Percentiles rank a stretch among this genome's conserved stretches.
These are phyloP conservation scores for Sialia sialis DNA, from an alignment of 2,113 vertebrate species.

Conservation along the genomic window DNA sequence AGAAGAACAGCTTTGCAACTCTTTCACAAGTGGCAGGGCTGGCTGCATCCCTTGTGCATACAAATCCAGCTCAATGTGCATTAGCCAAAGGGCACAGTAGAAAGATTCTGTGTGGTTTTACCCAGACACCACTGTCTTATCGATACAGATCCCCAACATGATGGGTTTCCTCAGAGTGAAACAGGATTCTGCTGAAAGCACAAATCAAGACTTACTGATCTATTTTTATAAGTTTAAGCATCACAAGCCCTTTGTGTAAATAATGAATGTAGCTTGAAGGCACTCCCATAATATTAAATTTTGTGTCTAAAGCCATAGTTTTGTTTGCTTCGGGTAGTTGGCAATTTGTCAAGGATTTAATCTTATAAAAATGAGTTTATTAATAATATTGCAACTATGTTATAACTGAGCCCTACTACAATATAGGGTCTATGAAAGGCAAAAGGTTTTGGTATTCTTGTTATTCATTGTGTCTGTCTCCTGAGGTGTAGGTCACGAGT, in stretches of 20 bases:
- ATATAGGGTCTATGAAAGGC: background rate
- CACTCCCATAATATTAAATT: background rate
- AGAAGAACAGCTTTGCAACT: conserved; percentile 3
- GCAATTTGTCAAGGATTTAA: background rate
- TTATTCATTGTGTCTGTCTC: background rate
- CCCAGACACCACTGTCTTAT: background rate
- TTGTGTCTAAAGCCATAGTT: background rate
- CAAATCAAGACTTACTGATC: background rate
- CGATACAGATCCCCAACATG: background rate
- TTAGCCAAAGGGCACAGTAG: background rate
- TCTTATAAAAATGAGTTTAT: background rate
- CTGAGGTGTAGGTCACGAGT: background rate
- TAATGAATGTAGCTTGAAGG: background rate
- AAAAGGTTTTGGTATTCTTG: background rate
- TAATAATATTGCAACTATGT: background rate
- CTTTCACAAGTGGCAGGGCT: background rate
- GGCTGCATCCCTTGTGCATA: background rate
- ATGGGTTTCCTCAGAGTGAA: background rate
- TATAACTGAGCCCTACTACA: background rate
- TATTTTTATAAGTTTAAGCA: background rate
- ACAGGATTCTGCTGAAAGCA: background rate
- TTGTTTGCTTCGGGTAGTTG: background rate
- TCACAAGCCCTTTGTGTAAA: background rate
- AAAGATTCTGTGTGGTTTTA: background rate
- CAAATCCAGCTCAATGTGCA: background rate